Evolutionary conservation across 2,113 vertebrate genomes (phyloP).

Genomic region (Dicrurus megarhynchus): DNA sequence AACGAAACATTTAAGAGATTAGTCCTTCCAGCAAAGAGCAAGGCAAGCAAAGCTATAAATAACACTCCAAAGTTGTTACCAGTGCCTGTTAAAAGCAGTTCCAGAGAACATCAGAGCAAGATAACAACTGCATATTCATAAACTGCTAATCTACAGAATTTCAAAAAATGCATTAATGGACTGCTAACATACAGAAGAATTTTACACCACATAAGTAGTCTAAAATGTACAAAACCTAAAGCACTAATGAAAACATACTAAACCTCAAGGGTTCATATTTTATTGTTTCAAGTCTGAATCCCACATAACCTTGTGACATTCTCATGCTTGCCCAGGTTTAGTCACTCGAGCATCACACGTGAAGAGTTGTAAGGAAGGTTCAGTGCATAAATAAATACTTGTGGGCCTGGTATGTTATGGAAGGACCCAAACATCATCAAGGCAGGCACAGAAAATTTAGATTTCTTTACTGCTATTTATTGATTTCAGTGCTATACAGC

Average conservation of each 20-base stretch:
- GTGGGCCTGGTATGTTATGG: neutral
- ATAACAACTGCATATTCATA: neutral
- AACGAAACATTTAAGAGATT: neutral
- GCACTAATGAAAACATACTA: neutral
- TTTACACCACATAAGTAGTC: neutral
- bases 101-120: neutral
- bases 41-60: slow-evolving; percentile 32
- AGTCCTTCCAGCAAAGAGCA: neutral
- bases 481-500: neutral
- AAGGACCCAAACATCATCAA: neutral
- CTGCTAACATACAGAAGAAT: neutral
- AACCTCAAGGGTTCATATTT: neutral
- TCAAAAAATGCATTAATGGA: neutral
- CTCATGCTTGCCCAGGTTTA: neutral
- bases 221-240: neutral
- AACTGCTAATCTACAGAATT: neutral
- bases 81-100: neutral
- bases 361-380: neutral
- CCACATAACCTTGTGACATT: neutral
- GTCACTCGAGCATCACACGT: neutral
- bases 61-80: neutral
- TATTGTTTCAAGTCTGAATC: neutral
- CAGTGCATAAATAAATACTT: neutral
- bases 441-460: neutral
- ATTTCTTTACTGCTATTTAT: neutral